Evolutionary conservation across 2,113 vertebrate species (phyloP).

Genomic region (Sorex araneus): DNA sequence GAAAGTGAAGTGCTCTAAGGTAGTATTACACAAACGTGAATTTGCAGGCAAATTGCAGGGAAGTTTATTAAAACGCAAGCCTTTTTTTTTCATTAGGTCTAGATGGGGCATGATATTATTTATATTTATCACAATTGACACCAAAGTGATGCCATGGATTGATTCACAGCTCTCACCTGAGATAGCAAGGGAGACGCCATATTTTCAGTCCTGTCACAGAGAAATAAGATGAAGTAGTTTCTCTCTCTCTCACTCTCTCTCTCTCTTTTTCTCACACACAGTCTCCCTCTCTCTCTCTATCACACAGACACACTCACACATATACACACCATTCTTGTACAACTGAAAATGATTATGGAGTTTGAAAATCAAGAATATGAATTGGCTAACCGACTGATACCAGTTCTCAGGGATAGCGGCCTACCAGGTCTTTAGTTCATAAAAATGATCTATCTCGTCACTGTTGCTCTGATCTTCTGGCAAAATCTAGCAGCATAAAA

Average conservation of each 20-base stretch:
- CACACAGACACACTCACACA: neutral
- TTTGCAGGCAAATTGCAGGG: neutral
- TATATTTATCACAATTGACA: neutral
- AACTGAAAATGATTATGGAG: neutral
- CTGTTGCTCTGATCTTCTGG: neutral
- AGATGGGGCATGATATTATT: neutral
- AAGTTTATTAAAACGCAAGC: neutral
- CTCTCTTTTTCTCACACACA: too few relatives aligned
- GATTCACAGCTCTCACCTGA: neutral
- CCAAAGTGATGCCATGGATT: neutral
- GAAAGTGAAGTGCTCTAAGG: neutral
- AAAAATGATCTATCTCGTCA: neutral
- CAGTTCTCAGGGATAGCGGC: neutral
- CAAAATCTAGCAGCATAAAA: neutral
- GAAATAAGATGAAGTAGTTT: neutral
- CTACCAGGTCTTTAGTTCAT: neutral
- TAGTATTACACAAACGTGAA: neutral
- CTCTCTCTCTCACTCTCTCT: neutral
- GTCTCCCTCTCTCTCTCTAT: neutral
- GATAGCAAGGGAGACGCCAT: neutral
- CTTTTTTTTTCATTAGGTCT: neutral
- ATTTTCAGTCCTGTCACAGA: neutral
- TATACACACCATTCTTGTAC: neutral
- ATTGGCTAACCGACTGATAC: neutral
- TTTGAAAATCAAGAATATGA: constrained; percentile 36